Evolutionary conservation across 2,113 vertebrate genomes (phyloP).

Genomic region (Diadophis punctatus): DNA sequence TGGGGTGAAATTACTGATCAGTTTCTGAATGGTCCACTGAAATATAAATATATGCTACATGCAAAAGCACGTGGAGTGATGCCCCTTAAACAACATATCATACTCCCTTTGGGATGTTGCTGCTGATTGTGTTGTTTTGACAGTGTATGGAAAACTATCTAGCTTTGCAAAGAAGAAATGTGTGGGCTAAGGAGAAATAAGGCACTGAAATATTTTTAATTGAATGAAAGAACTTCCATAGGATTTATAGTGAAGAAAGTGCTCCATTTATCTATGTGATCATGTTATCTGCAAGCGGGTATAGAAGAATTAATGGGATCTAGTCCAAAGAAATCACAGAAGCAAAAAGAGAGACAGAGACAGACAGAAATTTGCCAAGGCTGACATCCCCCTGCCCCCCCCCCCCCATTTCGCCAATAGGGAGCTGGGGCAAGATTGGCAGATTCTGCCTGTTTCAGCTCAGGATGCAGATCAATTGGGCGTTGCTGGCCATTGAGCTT

Average conservation of each 20-base stretch:
- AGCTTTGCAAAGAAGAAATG: neutral
- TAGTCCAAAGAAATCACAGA: neutral
- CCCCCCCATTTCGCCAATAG: neutral
- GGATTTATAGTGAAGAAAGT: neutral
- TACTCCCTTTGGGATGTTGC: no score
- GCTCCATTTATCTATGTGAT: neutral
- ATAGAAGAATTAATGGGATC: neutral
- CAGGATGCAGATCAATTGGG: neutral
- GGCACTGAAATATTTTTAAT: neutral
- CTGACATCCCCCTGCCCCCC: neutral
- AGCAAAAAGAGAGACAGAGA: neutral
- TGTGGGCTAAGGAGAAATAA: neutral
- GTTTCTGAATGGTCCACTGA: neutral
- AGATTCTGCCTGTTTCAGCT: neutral
- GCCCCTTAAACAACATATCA: neutral
- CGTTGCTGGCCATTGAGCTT: neutral
- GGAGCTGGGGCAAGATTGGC: neutral
- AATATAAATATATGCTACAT: neutral
- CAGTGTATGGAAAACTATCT: neutral
- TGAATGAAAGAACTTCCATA: neutral
- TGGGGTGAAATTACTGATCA: neutral
- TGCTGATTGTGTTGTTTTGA: neutral
- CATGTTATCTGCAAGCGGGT: neutral
- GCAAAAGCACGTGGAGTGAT: neutral
- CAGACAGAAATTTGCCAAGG: neutral